phyloP scores from a whole-genome alignment of 2,888 invertebrate genomes.

The Calephelis perditalis region DNA sequence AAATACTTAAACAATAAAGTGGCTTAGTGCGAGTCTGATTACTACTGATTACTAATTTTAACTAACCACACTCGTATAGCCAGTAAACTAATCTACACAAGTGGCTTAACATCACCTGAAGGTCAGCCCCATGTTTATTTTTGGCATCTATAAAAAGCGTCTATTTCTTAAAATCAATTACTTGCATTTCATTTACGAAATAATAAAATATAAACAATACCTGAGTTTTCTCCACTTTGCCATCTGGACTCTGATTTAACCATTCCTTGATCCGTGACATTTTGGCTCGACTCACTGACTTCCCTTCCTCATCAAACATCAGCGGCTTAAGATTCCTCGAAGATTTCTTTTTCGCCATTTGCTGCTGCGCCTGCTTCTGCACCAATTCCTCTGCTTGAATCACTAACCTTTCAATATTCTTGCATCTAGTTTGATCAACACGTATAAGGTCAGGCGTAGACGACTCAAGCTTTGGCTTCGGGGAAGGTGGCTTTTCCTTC shows the following conservation, averaged over 20 bases:
- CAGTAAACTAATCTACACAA: too few relatives aligned
- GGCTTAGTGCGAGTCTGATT: too few relatives aligned
- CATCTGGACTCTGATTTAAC: slow-evolving; percentile 78
- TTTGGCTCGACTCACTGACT: slow-evolving; percentile 73
- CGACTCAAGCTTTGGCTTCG: slow-evolving; percentile 56
- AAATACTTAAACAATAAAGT: too few relatives aligned
- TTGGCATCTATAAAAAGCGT: too few relatives aligned
- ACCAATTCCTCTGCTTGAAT: slow-evolving; percentile 90
- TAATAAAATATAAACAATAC: slow-evolving; percentile 35
- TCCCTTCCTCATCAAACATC: slow-evolving; percentile 71
- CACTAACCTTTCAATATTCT: slow-evolving; percentile 86
- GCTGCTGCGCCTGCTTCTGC: slow-evolving; percentile 69
- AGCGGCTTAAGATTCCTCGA: slow-evolving; percentile 72
- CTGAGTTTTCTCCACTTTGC: slow-evolving; percentile 61
- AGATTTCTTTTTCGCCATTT: slow-evolving; percentile 68
- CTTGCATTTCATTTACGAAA: too few relatives aligned
- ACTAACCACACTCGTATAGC: too few relatives aligned
- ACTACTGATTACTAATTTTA: too few relatives aligned
- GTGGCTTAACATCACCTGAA: too few relatives aligned
- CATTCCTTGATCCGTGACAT: slow-evolving; percentile 84
- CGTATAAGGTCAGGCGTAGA: slow-evolving; percentile 68
- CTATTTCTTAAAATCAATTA: too few relatives aligned
- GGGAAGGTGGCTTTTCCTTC: slow-evolving; percentile 49
- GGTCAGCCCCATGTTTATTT: too few relatives aligned
- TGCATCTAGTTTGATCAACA: slow-evolving; percentile 71